Conservation (phyloP, 2,113 vertebrate genomes). For the Rhodinocichla rosea region DNA sequence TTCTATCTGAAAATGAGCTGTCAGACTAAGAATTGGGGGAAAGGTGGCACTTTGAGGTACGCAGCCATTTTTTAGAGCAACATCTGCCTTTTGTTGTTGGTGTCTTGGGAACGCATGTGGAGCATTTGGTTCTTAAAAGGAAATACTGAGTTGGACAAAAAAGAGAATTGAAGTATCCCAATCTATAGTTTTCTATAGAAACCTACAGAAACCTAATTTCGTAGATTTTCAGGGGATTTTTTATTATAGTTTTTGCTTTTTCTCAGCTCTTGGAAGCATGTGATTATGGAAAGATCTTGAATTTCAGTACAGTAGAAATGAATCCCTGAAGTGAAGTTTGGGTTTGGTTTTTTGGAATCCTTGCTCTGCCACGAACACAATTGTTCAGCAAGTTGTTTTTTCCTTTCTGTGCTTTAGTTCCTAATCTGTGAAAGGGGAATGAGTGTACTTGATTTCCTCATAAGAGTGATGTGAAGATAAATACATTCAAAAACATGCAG, state of each 20-base stretch:
- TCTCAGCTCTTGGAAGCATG: background rate
- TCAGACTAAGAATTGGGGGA: background rate
- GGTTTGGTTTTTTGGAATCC: background rate
- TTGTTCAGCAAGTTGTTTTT: background rate
- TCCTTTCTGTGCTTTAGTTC: background rate
- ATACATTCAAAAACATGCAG: background rate
- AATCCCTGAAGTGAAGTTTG: background rate
- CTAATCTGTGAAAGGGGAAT: background rate
- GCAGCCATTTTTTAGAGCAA: background rate
- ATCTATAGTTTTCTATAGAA: background rate
- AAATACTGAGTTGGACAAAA: background rate
- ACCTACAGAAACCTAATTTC: background rate
- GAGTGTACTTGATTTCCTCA: slow-evolving; percentile 12
- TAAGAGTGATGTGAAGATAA: background rate
- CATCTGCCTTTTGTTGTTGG: background rate
- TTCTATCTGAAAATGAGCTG: background rate
- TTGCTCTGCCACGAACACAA: background rate
- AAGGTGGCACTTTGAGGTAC: background rate
- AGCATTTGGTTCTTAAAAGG: background rate
- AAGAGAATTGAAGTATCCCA: background rate
- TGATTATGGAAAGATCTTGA: background rate
- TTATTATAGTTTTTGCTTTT: background rate
- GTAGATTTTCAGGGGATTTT: background rate
- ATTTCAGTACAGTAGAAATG: background rate
- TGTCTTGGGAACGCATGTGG: background rate